Percentiles rank a stretch among this genome's conserved stretches.
Conservation (phyloP, 2,888 invertebrate genomes). For the Strigamia transsilvanica region DNA sequence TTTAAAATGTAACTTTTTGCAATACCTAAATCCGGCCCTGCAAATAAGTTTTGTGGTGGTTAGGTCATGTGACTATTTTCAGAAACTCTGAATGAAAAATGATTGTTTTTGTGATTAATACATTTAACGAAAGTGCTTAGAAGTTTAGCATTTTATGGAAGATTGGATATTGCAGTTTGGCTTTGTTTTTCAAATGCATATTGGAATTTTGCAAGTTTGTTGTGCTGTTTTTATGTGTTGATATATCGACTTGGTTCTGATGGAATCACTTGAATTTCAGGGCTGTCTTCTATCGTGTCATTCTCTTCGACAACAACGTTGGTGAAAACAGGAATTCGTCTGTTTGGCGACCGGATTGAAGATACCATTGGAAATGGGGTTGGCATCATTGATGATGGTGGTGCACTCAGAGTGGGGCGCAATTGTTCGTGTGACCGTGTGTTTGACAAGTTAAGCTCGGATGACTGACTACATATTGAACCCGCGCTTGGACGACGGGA, state of each 20-base stretch:
- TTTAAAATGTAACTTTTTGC: too few relatives aligned
- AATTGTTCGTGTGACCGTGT: background rate
- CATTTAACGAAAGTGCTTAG: too few relatives aligned
- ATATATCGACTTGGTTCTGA: background rate
- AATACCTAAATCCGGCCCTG: too few relatives aligned
- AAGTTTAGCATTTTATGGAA: too few relatives aligned
- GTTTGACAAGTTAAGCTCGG: background rate
- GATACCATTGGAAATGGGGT: background rate
- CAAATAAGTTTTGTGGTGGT: too few relatives aligned
- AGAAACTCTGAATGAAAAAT: too few relatives aligned
- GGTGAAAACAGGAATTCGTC: background rate
- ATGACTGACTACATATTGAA: background rate
- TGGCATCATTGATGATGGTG: background rate
- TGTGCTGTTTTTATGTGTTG: background rate
- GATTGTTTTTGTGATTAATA: too few relatives aligned
- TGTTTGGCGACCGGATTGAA: background rate
- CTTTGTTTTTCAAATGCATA: background rate
- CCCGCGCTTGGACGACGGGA: background rate
- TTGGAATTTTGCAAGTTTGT: too few relatives aligned
- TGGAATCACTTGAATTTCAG: background rate
- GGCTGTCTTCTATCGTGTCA: background rate
- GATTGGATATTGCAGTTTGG: too few relatives aligned
- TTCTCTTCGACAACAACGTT: background rate
- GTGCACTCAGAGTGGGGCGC: slow-evolving; percentile 40
- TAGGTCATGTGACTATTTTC: too few relatives aligned